Evolutionary conservation across 1,140 invertebrate genomes (phyloP).

Genomic region (Achroia grisella): DNA sequence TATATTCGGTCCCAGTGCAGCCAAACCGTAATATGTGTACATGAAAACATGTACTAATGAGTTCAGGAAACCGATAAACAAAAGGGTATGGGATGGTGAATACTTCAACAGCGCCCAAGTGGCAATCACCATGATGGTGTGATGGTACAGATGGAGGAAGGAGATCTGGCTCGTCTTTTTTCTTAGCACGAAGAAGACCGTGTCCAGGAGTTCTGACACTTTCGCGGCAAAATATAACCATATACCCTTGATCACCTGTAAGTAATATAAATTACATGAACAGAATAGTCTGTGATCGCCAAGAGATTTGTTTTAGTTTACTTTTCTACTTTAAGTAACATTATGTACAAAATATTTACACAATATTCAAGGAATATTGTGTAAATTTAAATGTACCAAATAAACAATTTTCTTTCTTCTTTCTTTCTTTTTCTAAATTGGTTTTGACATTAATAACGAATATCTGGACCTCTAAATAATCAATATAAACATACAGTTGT

Average conservation of each 20-base stretch:
- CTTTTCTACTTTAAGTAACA: neutral
- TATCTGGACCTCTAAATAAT: too few relatives aligned
- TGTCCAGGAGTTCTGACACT: slow-evolving; percentile 77
- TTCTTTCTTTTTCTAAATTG: too few relatives aligned
- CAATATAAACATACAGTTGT: too few relatives aligned
- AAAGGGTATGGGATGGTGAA: slow-evolving; percentile 74
- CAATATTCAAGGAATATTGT: too few relatives aligned
- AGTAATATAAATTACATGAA: too few relatives aligned
- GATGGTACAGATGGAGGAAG: slow-evolving; percentile 95
- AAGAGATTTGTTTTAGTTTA: too few relatives aligned
- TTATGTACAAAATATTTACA: too few relatives aligned
- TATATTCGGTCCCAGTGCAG: slow-evolving; percentile 91
- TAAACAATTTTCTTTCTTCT: too few relatives aligned
- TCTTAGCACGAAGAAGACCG: slow-evolving; percentile 91
- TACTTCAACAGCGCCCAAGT: slow-evolving; percentile 87
- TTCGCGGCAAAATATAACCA: slow-evolving; percentile 54
- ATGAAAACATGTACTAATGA: slow-evolving; percentile 94
- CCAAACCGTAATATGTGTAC: slow-evolving; percentile 94
- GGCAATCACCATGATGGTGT: slow-evolving; percentile 93
- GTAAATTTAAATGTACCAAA: too few relatives aligned
- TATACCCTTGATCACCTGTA: slow-evolving; percentile 42
- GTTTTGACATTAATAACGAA: too few relatives aligned
- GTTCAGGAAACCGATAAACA: slow-evolving; percentile 95
- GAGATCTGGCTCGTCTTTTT: slow-evolving; percentile 95
- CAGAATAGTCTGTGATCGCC: too few relatives aligned